Base-by-base conservation (phyloP, 2,797 vertebrate genomes). In the Dicrostonyx torquatus region DNA sequence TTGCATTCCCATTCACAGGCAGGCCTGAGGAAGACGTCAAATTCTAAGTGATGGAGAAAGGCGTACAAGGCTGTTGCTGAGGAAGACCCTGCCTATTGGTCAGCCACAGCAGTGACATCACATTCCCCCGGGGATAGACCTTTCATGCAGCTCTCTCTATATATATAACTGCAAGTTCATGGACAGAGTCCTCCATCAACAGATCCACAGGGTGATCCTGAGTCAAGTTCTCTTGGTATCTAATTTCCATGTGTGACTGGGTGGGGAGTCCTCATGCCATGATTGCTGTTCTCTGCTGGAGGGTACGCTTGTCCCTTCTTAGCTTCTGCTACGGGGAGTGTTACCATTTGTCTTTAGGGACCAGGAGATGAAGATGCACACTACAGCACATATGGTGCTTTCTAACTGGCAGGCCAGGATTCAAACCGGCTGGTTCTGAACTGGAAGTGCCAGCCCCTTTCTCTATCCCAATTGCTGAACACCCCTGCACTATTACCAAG, bases 391-490 rank as follows among this genome's bases (percentile, higher is more conserved):
- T 8, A 9, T 15, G 31, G 7, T 31, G 22, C 26, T 53, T 94
- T 83, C 17, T 55, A 77, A 82, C 0, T 31, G 45, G 45, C 24
- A 4, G 22, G 43, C 31, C 8, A 53, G 45, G 73, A 88, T 62
- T 91, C 90, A 70, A 29, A 80, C 43, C 73, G 60, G 78, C 8
- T 76, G 60, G 77, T 89, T 84, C 75, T 58, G 80, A 95, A 90
- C 73, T 37, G 17, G 72, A 85, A 88, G 26, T 73, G 43, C 82
- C 43, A 62, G 31, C 13, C 68, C 40, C n/a, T 87, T 53, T 75
- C 22, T 68, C 34, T 64, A 17, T 12, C 48, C 40, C 34, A 40
- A 75, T 70, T 72, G 24, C 43, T 83, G 68, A 45, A 29, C 58
- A 90, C 14, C 55, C 26, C 73, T 82, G 43, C 5, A 2, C 24